Evolutionary conservation across 2,888 invertebrate species (phyloP).

Genomic region (Aleiodes leptofemur): DNA sequence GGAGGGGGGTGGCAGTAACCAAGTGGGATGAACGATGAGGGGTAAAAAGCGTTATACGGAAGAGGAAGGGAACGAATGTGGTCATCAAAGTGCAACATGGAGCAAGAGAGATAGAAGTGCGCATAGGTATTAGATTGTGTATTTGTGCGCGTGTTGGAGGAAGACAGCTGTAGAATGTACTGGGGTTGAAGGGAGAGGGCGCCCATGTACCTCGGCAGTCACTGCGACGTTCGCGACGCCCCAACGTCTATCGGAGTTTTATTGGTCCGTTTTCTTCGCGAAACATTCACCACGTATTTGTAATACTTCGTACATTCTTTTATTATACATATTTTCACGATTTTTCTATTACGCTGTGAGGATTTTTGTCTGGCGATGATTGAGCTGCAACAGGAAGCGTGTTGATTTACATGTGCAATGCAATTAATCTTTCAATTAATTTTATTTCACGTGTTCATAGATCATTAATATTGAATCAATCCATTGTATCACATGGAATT

Average conservation of each 20-base stretch:
- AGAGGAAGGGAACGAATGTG: conserved; percentile 28
- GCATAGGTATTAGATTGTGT: conserved; percentile 40
- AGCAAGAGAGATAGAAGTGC: conserved; percentile 35
- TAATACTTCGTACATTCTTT: neutral
- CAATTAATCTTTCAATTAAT: neutral
- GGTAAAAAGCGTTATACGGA: conserved; percentile 46
- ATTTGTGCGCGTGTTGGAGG: conserved; percentile 56
- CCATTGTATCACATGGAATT: conserved; percentile 37
- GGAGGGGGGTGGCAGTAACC: neutral
- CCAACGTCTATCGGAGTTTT: conserved; percentile 70
- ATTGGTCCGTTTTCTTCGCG: conserved; percentile 58
- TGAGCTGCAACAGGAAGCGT: neutral
- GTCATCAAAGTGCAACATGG: conserved; percentile 39
- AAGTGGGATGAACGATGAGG: conserved; percentile 35
- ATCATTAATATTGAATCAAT: conserved; percentile 15
- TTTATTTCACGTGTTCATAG: conserved; percentile 5
- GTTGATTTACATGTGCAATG: neutral
- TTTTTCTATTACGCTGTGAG: neutral
- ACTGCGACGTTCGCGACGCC: conserved; percentile 74
- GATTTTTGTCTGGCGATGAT: neutral
- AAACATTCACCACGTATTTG: neutral
- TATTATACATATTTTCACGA: conserved; percentile 38
- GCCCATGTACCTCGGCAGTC: conserved; percentile 68
- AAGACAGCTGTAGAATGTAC: conserved; percentile 36
- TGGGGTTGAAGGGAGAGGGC: conserved; percentile 50